Conservation (phyloP, 2,888 invertebrate species). For the Cheilosia impressa region DNA sequence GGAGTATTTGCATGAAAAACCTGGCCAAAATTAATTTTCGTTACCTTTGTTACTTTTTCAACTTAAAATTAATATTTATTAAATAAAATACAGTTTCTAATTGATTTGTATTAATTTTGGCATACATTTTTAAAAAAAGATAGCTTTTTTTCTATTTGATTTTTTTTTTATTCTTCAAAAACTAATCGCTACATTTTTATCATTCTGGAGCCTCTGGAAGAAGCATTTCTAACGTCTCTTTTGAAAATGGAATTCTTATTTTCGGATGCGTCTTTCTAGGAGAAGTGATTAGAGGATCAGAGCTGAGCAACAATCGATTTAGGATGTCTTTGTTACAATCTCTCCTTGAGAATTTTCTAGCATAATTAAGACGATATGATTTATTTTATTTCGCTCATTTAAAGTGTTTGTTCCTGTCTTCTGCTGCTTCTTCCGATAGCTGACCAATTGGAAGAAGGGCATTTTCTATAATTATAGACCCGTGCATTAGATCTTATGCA, state of each 20-base stretch:
- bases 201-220: not conserved
- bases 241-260: too few relatives aligned
- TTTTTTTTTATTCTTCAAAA: too few relatives aligned
- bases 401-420: not conserved
- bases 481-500: too few relatives aligned
- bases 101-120: too few relatives aligned
- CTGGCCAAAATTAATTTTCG: too few relatives aligned
- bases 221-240: not conserved
- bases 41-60: too few relatives aligned
- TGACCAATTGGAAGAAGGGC: constrained; percentile 78
- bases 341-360: constrained; percentile 40
- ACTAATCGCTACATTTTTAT: too few relatives aligned
- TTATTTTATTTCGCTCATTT: not conserved
- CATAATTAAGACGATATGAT: not conserved
- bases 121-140: too few relatives aligned
- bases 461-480: constrained; percentile 73
- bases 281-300: constrained; percentile 48
- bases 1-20: too few relatives aligned
- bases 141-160: too few relatives aligned
- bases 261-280: not conserved
- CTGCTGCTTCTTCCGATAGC: constrained; percentile 78
- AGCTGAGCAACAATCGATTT: constrained; percentile 70
- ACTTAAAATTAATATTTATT: too few relatives aligned
- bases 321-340: constrained; percentile 9
- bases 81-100: too few relatives aligned